phyloP scores from a whole-genome alignment of 2,113 vertebrate species.

The Balaeniceps rex region DNA sequence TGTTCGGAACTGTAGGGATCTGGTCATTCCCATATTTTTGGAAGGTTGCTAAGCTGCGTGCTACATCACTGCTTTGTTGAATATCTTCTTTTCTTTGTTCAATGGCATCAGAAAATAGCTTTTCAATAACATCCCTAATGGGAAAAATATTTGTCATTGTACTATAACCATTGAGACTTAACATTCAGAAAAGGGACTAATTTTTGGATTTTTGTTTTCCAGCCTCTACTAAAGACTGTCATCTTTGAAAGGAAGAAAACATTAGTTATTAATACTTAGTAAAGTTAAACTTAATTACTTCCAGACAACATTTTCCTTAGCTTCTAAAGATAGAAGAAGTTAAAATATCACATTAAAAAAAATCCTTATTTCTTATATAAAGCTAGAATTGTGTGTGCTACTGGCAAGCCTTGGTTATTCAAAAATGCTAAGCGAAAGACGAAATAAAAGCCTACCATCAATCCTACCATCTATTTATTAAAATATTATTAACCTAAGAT shows the following conservation, averaged over 20 bases:
- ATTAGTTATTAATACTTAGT: not conserved
- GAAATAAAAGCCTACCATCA: not conserved
- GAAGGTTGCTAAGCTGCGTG: constrained; percentile 81
- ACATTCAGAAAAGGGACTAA: not conserved
- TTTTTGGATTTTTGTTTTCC: not conserved
- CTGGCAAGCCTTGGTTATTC: not conserved
- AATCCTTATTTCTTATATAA: not conserved
- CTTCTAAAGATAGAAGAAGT: not conserved
- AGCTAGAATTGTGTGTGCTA: not conserved
- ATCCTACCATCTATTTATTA: not conserved
- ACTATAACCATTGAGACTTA: not conserved
- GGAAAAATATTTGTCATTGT: constrained; percentile 15
- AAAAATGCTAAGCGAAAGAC: not conserved
- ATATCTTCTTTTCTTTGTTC: constrained; percentile 81
- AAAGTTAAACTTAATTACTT: not conserved
- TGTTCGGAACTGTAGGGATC: constrained; percentile 49
- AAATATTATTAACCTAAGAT: not conserved
- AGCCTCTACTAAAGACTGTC: not conserved
- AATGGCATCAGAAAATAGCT: constrained; percentile 83
- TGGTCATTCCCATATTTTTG: constrained; percentile 85
- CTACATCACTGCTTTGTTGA: constrained; percentile 75
- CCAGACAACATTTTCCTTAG: not conserved
- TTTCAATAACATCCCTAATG: constrained; percentile 87
- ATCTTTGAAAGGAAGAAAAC: not conserved
- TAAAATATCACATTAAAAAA: not conserved